Evolutionary conservation across 2,888 invertebrate genomes (phyloP).

Genomic region (Ypsolopha sequella): DNA sequence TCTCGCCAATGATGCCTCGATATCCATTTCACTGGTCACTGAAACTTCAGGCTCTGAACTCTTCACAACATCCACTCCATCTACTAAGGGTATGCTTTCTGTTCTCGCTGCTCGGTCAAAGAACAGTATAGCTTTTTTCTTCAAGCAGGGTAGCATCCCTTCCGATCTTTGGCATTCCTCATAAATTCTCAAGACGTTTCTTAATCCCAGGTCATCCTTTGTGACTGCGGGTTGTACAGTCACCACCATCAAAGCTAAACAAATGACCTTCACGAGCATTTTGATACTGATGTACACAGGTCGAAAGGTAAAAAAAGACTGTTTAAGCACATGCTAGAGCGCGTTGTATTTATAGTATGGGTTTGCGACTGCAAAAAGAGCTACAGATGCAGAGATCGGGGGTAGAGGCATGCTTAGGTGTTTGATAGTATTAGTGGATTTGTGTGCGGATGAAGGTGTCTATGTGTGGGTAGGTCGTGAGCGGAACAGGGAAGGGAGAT

Average conservation of each 20-base stretch:
- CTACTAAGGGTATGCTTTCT: conserved; percentile 70
- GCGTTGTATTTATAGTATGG: conserved; percentile 57
- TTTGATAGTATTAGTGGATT: not conserved
- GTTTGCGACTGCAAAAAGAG: conserved; percentile 33
- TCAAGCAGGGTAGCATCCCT: conserved; percentile 80
- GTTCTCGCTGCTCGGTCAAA: conserved; percentile 82
- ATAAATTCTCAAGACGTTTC: conserved; percentile 77
- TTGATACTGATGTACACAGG: conserved; percentile 33
- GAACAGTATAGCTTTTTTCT: conserved; percentile 85
- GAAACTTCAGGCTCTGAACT: conserved; percentile 50
- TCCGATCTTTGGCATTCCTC: conserved; percentile 82
- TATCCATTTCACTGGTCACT: conserved; percentile 74
- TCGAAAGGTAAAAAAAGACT: conserved; percentile 66
- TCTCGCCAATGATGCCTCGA: conserved; percentile 78
- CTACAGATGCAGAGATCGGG: conserved; percentile 34
- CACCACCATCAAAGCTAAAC: conserved; percentile 23
- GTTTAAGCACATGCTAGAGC: conserved; percentile 37
- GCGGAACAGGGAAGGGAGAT: conserved; percentile 2
- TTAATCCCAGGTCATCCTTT: conserved; percentile 69
- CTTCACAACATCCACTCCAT: conserved; percentile 77
- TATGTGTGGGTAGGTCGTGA: conserved; percentile 24
- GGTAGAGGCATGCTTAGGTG: conserved; percentile 21
- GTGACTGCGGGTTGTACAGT: conserved; percentile 25
- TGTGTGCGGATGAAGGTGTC: conserved; percentile 10
- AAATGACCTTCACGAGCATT: conserved; percentile 42